Evolutionary conservation across 2,888 invertebrate species (phyloP).

Genomic region (Microctonus brassicae): DNA sequence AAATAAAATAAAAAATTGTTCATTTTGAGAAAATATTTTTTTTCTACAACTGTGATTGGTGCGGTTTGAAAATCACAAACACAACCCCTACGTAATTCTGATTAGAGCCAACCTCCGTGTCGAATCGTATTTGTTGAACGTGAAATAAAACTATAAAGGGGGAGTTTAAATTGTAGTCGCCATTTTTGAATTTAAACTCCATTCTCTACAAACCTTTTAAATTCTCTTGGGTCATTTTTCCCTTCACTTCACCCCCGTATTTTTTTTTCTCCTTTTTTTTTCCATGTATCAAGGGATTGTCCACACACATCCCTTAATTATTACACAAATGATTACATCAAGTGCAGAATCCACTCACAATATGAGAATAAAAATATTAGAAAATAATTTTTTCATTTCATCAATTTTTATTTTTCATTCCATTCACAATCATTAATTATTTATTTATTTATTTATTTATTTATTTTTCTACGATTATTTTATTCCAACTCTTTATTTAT

Average conservation of each 20-base stretch:
- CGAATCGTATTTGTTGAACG: constrained; percentile 55
- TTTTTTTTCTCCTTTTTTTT: neutral
- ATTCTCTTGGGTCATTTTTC: too few species aligned
- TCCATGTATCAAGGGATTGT: neutral
- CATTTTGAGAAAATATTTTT: neutral
- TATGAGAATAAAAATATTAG: neutral
- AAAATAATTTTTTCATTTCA: neutral
- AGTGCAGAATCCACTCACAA: constrained; percentile 16
- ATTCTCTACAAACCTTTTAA: too few species aligned
- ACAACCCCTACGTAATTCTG: neutral
- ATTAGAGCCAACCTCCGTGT: constrained; percentile 59
- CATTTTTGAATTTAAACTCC: too few species aligned
- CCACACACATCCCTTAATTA: constrained; percentile 11
- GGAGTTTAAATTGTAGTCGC: constrained; percentile 37
- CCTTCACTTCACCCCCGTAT: too few species aligned
- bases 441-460: too few species aligned
- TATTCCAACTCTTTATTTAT: too few species aligned
- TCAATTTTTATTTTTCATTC: too few species aligned
- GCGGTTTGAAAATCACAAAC: neutral
- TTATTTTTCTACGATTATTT: too few species aligned
- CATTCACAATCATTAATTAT: too few species aligned
- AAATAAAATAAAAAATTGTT: too few species aligned
- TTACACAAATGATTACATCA: constrained; percentile 35
- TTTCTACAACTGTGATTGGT: neutral
- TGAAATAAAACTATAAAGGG: constrained; percentile 56